Evolutionary conservation across 2,113 vertebrate genomes (phyloP).

Genomic region (Phrynosoma platyrhinos): DNA sequence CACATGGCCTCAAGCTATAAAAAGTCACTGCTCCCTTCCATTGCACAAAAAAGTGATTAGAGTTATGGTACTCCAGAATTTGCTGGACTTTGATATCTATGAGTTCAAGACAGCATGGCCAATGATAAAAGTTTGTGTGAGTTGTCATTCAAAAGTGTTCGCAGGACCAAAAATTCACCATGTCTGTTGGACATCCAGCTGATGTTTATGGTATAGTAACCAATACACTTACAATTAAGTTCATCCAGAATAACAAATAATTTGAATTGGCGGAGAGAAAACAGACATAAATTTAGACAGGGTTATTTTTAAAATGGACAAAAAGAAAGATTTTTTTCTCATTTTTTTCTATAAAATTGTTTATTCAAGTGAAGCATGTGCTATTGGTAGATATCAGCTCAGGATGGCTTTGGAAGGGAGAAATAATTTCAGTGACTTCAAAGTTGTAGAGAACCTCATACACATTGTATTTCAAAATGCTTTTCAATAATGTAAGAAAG

Average conservation of each 20-base stretch:
- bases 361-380: slow-evolving; percentile 45
- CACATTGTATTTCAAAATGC: slow-evolving; percentile 43
- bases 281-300: neutral
- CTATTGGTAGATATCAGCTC: slow-evolving; percentile 54
- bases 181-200: neutral
- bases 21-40: neutral
- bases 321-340: neutral
- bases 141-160: neutral
- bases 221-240: neutral
- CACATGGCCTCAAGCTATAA: neutral
- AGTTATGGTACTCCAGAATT: neutral
- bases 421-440: slow-evolving; percentile 47
- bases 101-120: neutral
- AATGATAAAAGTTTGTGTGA: neutral
- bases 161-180: neutral
- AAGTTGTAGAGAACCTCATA: slow-evolving; percentile 46
- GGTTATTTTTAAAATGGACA: neutral
- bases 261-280: slow-evolving; percentile 6
- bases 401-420: slow-evolving; percentile 12
- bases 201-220: neutral
- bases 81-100: neutral
- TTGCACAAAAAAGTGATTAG: neutral
- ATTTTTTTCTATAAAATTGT: slow-evolving; percentile 30
- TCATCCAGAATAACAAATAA: slow-evolving; percentile 8
- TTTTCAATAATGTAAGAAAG: slow-evolving; percentile 41